Base-by-base conservation (phyloP, 2,797 vertebrate genomes). In the Valencia hispanica region DNA sequence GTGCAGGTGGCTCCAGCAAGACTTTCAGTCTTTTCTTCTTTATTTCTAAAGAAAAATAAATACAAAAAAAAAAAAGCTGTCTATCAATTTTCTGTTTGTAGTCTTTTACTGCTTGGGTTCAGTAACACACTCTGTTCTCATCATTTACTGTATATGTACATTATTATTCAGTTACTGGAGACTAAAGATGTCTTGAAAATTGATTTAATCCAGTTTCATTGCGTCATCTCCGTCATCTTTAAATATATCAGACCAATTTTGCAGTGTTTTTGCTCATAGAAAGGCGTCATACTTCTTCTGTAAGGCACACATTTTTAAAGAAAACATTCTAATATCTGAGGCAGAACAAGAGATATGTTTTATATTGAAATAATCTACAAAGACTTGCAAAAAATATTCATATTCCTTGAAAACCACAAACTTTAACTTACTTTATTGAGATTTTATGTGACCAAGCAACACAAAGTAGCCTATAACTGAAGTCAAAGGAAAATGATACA, bases 1-100 rank as follows among this genome's bases (percentile, higher is more conserved):
- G 89, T 88, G 93, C 92, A 95, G 91, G 94, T 95, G 95, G 92
- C 89, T 88, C 73, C 82, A 81, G 59, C 79, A 80, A 90, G 90
- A 85, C 87, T 86, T 89, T 85, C 70, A 86, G 71, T 79, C 91
- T 75, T 83, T 82, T 65, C 61, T 36, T 65, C 22, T 65, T 91
- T 84, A 85, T 83, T 93, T 92, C 90, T 88, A 86, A 92, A 89
- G 83, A 89, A 80, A 88, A 76, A 50, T 80, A 84, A 75, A 80
- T 22, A 79, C 83, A 79, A 79, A 79, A 78, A 83, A 79, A 78
- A 80, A 86, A 80, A 83, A 78, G 73, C 51, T 15, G 51, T 9
- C 48, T 86, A 76, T 84, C 39, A 79, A 84, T 78, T 78, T 81
- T 70, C 70, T 36, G 65, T 45, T 51, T 32, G 55, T 78, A 55